These are phyloP conservation scores for Bergia puertoricense DNA, from an alignment of 92 coral and sea anemone species.

Conservation along the genomic window DNA sequence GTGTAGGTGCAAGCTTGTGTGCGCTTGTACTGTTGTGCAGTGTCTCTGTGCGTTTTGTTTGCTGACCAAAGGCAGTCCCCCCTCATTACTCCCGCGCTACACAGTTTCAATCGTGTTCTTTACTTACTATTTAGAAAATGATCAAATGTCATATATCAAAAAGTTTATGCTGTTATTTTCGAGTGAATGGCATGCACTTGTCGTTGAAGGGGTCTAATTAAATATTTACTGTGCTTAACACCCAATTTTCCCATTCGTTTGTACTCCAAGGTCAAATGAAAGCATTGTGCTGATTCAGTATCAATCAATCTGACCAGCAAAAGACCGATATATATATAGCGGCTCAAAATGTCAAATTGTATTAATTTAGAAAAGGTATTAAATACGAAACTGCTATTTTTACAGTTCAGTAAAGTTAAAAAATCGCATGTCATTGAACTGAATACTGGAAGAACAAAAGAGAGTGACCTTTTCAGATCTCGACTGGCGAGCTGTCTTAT, in stretches of 20 bases:
- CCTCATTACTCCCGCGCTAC: too few species aligned
- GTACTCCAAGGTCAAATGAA: background rate
- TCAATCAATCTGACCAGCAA: background rate
- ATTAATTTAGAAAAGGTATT: background rate
- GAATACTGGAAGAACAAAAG: background rate
- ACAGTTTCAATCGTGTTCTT: too few species aligned
- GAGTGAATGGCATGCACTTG: background rate
- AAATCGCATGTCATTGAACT: background rate
- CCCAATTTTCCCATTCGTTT: background rate
- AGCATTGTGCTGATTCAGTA: background rate
- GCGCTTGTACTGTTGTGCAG: too few species aligned
- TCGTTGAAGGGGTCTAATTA: slow-evolving; percentile 22
- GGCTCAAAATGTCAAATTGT: background rate
- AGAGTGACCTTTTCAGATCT: background rate
- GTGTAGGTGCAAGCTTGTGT: too few species aligned
- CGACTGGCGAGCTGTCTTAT: too few species aligned
- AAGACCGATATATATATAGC: background rate
- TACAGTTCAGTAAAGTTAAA: background rate
- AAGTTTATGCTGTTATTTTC: background rate
- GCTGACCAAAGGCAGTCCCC: too few species aligned
- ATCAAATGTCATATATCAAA: background rate
- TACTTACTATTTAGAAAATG: background rate
- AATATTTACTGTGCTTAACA: background rate
- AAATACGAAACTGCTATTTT: background rate
- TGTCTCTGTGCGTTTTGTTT: too few species aligned